Percentiles rank a stretch among this genome's conserved stretches.
Evolutionary conservation across 2,113 vertebrate genomes (phyloP).

Genomic region (Rutilus rutilus): DNA sequence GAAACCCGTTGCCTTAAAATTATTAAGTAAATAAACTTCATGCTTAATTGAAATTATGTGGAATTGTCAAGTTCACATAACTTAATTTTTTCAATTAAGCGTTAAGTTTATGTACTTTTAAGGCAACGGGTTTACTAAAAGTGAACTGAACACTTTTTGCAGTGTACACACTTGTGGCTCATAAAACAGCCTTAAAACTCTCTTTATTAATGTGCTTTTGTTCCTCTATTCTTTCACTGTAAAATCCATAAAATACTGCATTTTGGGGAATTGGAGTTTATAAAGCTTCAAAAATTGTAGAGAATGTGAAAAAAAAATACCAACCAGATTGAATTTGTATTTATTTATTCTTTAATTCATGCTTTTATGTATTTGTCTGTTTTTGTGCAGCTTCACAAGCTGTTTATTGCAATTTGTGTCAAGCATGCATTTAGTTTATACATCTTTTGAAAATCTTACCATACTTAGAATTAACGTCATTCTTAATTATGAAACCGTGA

Average conservation of each 20-base stretch:
- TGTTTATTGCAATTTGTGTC: conserved; percentile 1
- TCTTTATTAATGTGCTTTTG: neutral
- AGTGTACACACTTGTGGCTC: no score
- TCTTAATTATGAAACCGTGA: neutral
- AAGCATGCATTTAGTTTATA: conserved; percentile 30
- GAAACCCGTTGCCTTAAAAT: no score
- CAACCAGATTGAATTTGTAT: neutral
- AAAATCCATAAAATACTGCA: neutral
- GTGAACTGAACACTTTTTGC: no score
- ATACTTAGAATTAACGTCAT: neutral
- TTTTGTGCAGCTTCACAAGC: neutral
- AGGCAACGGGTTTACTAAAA: no score
- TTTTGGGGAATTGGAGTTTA: neutral
- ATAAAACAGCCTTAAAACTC: neutral
- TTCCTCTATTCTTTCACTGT: neutral
- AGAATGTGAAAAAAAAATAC: neutral
- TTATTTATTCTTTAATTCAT: neutral
- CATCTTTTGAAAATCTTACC: neutral
- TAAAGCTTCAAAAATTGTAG: neutral
- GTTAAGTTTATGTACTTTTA: no score
- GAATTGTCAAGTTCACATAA: no score
- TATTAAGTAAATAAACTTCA: no score
- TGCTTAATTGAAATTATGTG: no score
- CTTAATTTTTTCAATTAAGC: no score
- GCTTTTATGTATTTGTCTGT: neutral